Evolutionary conservation across 2,888 invertebrate species (phyloP), one percentile per base, ranked within the genome.

Genomic region (Lagria hirta): DNA sequence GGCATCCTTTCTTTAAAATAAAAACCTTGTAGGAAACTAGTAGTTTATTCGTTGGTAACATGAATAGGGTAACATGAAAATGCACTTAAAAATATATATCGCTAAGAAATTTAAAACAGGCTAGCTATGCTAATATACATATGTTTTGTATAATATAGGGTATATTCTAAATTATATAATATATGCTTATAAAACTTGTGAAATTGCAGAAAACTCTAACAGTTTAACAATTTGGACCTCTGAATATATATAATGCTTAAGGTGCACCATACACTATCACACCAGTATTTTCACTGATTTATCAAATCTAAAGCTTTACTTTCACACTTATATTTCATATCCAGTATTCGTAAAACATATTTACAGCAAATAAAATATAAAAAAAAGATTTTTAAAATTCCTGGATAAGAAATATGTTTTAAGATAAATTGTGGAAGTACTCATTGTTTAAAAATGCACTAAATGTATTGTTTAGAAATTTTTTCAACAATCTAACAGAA

Each of bases 141-240:
- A 58, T 52, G 43, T 61, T 55, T 61, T 66, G 62, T 65, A 65
- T 66, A 67, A 60, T 65, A 64, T 61, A 64, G 65, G 61, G 64
- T 64, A 62, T 66, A 57, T 69, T 64, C 55, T 65, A 64, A 66
- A 68, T 61, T 58, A 65, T 66, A 63, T 60, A 64, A 61, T 65
- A 67, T 68, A 69, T 68, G 67, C 64, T 67, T 70, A 71, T 70
- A 72, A 72, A 72, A 71, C 68, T 68, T 72, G 70, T 70, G 70
- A 71, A 70, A 69, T 71, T 70, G 70, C 72, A 70, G 70, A 71
- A 71, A 69, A 70, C 67, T 66, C 69, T 69, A 71, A 70, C 66
- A 69, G 64, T 66, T 69, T 69, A 69, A 71, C 71, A 70, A 70
- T 70, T 68, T 72, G 70, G 72, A 71, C 70, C 72, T 70, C 70